These are phyloP conservation scores for Sphaerophoria taeniata DNA, from an alignment of 2,888 invertebrate genomes.

Conservation along the genomic window DNA sequence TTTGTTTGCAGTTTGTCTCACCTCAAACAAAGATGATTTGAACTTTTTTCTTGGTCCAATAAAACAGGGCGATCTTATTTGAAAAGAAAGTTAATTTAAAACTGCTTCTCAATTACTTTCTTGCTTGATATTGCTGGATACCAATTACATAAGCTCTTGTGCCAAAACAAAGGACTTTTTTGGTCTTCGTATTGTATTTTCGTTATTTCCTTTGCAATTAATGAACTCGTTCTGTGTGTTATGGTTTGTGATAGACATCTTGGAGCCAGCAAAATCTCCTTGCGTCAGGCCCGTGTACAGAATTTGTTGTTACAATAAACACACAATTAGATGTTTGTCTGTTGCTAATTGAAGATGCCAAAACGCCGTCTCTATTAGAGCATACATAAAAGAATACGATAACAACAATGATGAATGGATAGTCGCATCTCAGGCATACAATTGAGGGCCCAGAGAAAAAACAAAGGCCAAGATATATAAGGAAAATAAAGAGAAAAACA, in stretches of 20 bases:
- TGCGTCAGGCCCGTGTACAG: conserved; percentile 31
- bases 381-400: conserved; percentile 60
- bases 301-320: conserved; percentile 58
- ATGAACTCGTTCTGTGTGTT: conserved; percentile 12
- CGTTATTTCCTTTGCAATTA: conserved; percentile 13
- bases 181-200: background rate
- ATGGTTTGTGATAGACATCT: conserved; percentile 70
- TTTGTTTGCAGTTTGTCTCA: too few relatives aligned
- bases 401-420: conserved; percentile 67
- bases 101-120: background rate
- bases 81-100: background rate
- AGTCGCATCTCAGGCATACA: conserved; percentile 26
- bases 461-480: conserved; percentile 17
- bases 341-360: conserved; percentile 70
- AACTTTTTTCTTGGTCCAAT: background rate
- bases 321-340: conserved; percentile 63
- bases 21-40: too few relatives aligned
- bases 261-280: conserved; percentile 65
- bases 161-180: background rate
- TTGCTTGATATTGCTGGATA: background rate
- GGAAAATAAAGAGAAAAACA: conserved; percentile 22
- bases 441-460: background rate
- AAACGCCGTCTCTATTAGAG: conserved; percentile 43
- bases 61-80: background rate
- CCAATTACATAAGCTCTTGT: background rate